phyloP scores from a whole-genome alignment of 2,888 invertebrate species.

The Dryobotodes eremita region DNA sequence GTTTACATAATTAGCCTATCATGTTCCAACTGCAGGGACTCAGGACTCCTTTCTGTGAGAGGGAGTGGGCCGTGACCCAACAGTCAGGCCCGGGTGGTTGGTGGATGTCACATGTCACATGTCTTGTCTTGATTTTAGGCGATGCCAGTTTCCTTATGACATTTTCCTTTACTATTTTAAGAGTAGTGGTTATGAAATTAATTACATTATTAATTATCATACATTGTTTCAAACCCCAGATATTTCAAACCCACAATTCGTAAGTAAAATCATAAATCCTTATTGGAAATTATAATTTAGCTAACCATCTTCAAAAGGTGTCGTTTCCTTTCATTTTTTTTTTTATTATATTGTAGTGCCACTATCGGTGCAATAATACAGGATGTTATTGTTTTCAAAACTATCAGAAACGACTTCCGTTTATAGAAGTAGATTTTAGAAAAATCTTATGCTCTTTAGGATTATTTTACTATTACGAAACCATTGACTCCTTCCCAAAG shows the following conservation, averaged over 20 bases:
- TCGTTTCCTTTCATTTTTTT: background rate
- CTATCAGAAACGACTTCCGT: constrained; percentile 11
- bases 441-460: background rate
- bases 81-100: no score
- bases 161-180: background rate
- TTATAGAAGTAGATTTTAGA: background rate
- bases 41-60: background rate
- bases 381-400: constrained; percentile 35
- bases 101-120: background rate
- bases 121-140: background rate
- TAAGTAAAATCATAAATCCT: background rate
- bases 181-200: background rate
- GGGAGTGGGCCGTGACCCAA: background rate
- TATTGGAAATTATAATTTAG: background rate
- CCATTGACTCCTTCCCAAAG: background rate
- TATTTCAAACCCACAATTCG: background rate
- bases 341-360: background rate
- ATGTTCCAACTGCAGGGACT: background rate
- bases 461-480: background rate
- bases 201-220: no score
- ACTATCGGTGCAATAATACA: background rate
- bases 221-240: background rate
- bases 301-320: background rate
- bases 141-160: background rate
- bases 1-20: background rate